Evolutionary conservation across 2,797 vertebrate species (phyloP), one percentile per base, ranked within the genome.

Genomic region (Danio kyathit): DNA sequence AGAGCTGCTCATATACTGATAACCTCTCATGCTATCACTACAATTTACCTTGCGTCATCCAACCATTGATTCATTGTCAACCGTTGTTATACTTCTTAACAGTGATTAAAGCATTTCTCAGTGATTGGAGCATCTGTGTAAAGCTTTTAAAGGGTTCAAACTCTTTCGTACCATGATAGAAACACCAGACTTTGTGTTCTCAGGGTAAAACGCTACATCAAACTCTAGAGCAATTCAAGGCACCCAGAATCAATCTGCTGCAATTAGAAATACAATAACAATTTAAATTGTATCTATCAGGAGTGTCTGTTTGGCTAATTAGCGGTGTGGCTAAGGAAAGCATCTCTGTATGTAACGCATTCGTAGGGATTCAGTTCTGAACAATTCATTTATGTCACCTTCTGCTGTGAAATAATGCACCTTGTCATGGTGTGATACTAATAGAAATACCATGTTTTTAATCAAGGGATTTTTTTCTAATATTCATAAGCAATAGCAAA

Each of bases 101-200:
- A 43, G 52, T 74, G 76, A 79, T 78, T 72, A 78, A 67, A 78
- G 52, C 61, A 51, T 60, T 71, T 78, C 75, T 65, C 11, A 16
- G 56, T 60, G 69, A 66, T 66, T 64, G 7, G 38, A 83, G 64
- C 60, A 74, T 65, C 38, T 48, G n/a, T 82, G 52, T 73, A 43
- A 52, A 43, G 38, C 51, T 67, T 74, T 74, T 52, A 59, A 65
- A 16, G 19, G 61, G 19, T 56, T 74, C 43, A 14, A 19, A 6
- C 38, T 13, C 54, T 44, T 38, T 40, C 2, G 41, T 48, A 16
- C 67, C 43, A 40, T 48, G 46, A 40, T 56, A 19, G 21, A 17
- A 29, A 13, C 13, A 6, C 54, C 40, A 40, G 1, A 49, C 14
- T 21, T 72, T 57, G 17, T 72, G 38, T 44, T 56, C 54, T 44